phyloP scores from a whole-genome alignment of 2,888 invertebrate genomes.

The Frankliniella intonsa region DNA sequence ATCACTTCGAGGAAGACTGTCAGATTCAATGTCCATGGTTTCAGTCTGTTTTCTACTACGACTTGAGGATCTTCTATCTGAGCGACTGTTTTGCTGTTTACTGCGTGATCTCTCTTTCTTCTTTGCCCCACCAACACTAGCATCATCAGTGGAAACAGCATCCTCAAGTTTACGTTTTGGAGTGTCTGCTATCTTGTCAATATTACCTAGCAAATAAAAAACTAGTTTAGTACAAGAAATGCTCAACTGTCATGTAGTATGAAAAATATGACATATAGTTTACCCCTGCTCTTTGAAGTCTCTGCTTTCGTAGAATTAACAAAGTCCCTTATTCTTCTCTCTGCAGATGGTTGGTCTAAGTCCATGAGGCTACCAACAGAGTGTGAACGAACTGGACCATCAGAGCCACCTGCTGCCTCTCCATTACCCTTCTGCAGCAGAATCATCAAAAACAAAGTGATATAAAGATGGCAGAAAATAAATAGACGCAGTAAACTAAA shows the following conservation, averaged over 20 bases:
- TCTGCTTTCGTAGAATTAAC: not conserved
- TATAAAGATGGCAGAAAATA: not conserved
- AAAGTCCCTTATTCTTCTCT: constrained; percentile 46
- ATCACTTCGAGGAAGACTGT: constrained; percentile 7
- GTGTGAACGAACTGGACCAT: constrained; percentile 49
- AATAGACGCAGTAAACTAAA: not conserved
- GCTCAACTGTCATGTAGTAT: not conserved
- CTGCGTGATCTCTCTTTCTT: constrained; percentile 38
- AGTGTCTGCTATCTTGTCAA: constrained; percentile 45
- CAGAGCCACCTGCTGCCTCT: constrained; percentile 43
- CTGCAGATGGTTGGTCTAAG: constrained; percentile 62
- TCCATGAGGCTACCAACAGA: constrained; percentile 73
- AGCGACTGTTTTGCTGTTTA: constrained; percentile 4
- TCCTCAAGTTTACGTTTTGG: constrained; percentile 71
- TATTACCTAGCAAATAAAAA: not conserved
- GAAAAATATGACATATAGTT: not conserved
- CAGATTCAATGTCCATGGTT: constrained; percentile 31
- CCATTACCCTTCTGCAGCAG: constrained; percentile 31
- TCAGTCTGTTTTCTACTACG: constrained; percentile 32
- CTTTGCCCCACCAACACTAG: constrained; percentile 48
- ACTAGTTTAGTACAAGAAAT: not conserved
- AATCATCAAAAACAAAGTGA: not conserved
- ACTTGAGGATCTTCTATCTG: not conserved
- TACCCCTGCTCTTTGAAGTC: not conserved
- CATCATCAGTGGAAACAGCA: constrained; percentile 66